Evolutionary conservation across 2,797 vertebrate species (phyloP).

Genomic region (Semaprochilodus insignis): DNA sequence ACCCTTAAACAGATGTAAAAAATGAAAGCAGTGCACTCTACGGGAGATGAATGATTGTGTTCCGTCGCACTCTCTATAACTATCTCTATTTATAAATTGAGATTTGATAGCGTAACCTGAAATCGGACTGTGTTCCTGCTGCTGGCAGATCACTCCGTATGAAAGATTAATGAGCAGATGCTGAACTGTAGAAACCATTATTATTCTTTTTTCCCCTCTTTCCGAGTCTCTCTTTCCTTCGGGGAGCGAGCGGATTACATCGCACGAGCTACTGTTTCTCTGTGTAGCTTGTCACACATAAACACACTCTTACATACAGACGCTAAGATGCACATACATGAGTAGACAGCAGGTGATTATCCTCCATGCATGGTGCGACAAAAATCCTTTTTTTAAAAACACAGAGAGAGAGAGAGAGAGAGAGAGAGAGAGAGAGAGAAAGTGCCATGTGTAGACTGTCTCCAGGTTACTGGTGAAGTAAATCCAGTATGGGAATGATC

Average conservation of each 20-base stretch:
- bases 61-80: slow-evolving; percentile 61
- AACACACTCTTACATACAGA: slow-evolving; percentile 6
- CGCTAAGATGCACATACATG: slow-evolving; percentile 11
- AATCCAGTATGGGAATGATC: background rate
- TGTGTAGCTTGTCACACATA: slow-evolving; percentile 44
- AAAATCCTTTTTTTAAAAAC: background rate
- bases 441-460: background rate
- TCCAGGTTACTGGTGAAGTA: slow-evolving; percentile 4
- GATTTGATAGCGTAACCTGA: slow-evolving; percentile 81
- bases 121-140: slow-evolving; percentile 75
- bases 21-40: slow-evolving; percentile 44
- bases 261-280: slow-evolving; percentile 64
- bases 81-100: slow-evolving; percentile 81
- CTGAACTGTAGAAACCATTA: slow-evolving; percentile 78
- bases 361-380: background rate
- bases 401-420: background rate
- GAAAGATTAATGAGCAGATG: slow-evolving; percentile 84
- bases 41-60: slow-evolving; percentile 67
- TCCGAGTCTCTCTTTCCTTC: slow-evolving; percentile 60
- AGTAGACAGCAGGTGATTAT: slow-evolving; percentile 18
- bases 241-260: slow-evolving; percentile 64
- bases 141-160: slow-evolving; percentile 77
- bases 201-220: slow-evolving; percentile 62
- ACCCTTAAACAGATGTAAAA: slow-evolving; percentile 54
- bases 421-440: background rate